Evolutionary conservation across 2,888 invertebrate genomes (phyloP).

Genomic region (Heteropelma amictum): DNA sequence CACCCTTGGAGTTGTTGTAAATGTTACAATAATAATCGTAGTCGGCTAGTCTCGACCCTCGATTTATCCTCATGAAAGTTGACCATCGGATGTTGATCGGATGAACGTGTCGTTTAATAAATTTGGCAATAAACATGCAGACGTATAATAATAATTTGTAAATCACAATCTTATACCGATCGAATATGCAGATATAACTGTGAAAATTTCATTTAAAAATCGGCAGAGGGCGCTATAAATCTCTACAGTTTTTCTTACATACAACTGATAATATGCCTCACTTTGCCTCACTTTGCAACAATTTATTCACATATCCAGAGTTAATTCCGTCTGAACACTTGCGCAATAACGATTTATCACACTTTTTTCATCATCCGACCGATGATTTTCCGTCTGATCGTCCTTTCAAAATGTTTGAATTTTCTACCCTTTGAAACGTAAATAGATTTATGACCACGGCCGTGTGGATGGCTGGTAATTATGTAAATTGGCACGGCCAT

Average conservation of each 20-base stretch:
- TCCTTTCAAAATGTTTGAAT: background rate
- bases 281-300: too few relatives aligned
- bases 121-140: conserved; percentile 17
- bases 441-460: background rate
- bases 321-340: too few relatives aligned
- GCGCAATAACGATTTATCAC: background rate
- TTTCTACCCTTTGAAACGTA: background rate
- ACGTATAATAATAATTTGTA: background rate
- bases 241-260: too few relatives aligned
- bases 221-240: too few relatives aligned
- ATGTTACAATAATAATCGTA: background rate
- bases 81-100: conserved; percentile 12
- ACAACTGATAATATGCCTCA: too few relatives aligned
- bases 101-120: background rate
- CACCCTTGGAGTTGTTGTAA: background rate
- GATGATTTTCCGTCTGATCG: background rate
- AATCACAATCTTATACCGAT: too few relatives aligned
- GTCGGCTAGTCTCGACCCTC: background rate
- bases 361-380: background rate
- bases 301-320: too few relatives aligned
- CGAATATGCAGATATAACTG: too few relatives aligned
- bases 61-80: background rate
- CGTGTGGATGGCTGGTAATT: background rate
- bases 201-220: too few relatives aligned
- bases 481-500: too few relatives aligned